Evolutionary conservation across 2,888 invertebrate genomes (phyloP), one percentile per base, ranked within the genome.

Genomic region (Pachymerium ferrugineum): DNA sequence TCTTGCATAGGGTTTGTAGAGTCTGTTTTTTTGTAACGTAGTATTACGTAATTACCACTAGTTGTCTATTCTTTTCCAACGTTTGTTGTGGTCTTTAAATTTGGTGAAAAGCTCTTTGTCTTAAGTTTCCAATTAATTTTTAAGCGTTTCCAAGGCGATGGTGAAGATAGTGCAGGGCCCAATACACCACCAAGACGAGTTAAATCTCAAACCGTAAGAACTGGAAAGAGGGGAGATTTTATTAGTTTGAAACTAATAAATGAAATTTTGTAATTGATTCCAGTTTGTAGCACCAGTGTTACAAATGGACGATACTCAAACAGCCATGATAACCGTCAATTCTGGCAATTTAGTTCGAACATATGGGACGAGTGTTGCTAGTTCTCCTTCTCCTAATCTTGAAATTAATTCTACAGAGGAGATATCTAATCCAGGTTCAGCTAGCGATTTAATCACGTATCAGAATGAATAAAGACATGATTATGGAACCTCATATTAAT

Each of bases 391-490:
- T 1, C n/a, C n/a, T n/a, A n/a, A n/a, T n/a, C 19, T 47, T 47
- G 47, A 47, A 14, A 16, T n/a, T 47, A 16, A n/a, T 14, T 47
- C 47, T n/a, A 38, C 38, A 16, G 47, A 47, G 1, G 16, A 47
- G 16, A 5, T 3, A n/a, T 42, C 42, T 5, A 42, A 42, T 47
- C 47, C 1, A 47, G 47, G 47, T 3, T 47, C 47, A 3, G 47
- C 47, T 47, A 47, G 19, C 47, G 47, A 47, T 47, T 47, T 47
- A 47, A 47, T 47, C 19, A 47, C 47, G 47, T 47, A 47, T 47
- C 47, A 47, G 22, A 47, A 47, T 47, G 47, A 47, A 16, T 47
- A 47, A 47, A 19, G 19, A n/a, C 6, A 47, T 2, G 5, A 3
- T 42, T 16, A 47, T 22, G 19, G 8, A 16, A 22, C 22, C 4